These are phyloP conservation scores for Sciaenops ocellatus DNA, from an alignment of 2,797 vertebrate genomes.

Conservation along the genomic window DNA sequence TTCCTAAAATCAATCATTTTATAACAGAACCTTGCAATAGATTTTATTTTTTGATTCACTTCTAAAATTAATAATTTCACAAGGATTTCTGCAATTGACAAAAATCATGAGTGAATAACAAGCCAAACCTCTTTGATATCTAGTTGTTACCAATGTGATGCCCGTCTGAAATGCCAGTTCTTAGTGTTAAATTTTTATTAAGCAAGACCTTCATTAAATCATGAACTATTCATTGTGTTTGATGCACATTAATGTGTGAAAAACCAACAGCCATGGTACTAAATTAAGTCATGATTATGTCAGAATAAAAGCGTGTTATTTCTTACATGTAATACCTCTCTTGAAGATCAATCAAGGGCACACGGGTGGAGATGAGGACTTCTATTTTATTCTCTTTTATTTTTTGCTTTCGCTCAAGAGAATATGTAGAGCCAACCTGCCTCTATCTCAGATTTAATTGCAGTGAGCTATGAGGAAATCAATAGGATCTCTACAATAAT, in stretches of 20 bases:
- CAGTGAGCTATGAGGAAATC: slow-evolving; percentile 8
- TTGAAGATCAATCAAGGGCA: not conserved
- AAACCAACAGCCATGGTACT: slow-evolving; percentile 8
- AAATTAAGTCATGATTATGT: slow-evolving; percentile 12
- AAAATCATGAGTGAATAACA: not conserved
- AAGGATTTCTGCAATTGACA: slow-evolving; percentile 45
- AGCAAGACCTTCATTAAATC: slow-evolving; percentile 24
- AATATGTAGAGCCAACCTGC: not conserved
- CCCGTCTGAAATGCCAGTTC: slow-evolving; percentile 1
- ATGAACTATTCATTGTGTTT: slow-evolving; percentile 28
- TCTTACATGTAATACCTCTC: not conserved
- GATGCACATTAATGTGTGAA: slow-evolving; percentile 3
- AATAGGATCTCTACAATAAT: slow-evolving; percentile 19
- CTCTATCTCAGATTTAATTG: slow-evolving; percentile 12
- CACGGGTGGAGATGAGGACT: not conserved
- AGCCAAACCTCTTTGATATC: slow-evolving; percentile 15
- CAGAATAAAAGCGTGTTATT: slow-evolving; percentile 11
- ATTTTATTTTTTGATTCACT: slow-evolving; percentile 31
- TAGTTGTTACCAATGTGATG: slow-evolving; percentile 3
- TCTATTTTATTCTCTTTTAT: slow-evolving; percentile 17
- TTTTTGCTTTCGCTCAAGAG: slow-evolving; percentile 20
- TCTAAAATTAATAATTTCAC: slow-evolving; percentile 43
- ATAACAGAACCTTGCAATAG: slow-evolving; percentile 23
- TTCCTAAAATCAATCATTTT: slow-evolving; percentile 16
- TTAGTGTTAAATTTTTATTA: not conserved